These are phyloP conservation scores for Erythrocercus mccallii DNA, from an alignment of 2,113 vertebrate genomes.

Conservation along the genomic window DNA sequence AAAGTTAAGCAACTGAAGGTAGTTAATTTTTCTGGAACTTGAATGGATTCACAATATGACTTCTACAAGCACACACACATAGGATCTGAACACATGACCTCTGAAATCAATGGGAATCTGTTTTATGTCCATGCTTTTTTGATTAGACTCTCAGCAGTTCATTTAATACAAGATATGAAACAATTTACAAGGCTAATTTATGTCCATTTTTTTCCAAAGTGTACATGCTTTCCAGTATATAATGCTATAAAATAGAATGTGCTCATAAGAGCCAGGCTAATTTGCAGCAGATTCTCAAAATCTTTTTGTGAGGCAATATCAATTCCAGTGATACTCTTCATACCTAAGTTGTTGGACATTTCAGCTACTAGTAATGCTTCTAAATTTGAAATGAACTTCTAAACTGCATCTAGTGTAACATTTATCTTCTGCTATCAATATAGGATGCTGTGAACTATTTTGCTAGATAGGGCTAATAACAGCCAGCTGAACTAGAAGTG, in stretches of 20 bases:
- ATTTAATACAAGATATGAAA: constrained; percentile 5
- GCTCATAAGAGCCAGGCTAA: constrained; percentile 1
- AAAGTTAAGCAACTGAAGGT: background rate
- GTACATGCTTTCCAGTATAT: background rate
- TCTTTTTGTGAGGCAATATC: background rate
- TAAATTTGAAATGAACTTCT: constrained; percentile 36
- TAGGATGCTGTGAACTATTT: constrained; percentile 13
- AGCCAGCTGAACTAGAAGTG: constrained; percentile 11
- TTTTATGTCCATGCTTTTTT: background rate
- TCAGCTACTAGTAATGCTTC: background rate
- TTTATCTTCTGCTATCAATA: constrained; percentile 41
- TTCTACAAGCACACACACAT: background rate
- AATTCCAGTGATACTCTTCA: constrained; percentile 1
- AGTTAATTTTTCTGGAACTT: background rate
- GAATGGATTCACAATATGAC: background rate
- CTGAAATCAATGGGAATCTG: background rate
- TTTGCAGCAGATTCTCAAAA: background rate
- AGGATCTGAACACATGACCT: background rate
- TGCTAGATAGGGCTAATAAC: constrained; percentile 23
- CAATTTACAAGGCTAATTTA: constrained; percentile 41
- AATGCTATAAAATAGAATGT: background rate
- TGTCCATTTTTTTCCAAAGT: background rate
- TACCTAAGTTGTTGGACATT: background rate
- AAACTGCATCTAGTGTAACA: constrained; percentile 28
- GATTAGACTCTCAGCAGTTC: constrained; percentile 18